These are phyloP conservation scores for Trissolcus basalis DNA, from an alignment of 1,140 invertebrate genomes.

Conservation along the genomic window DNA sequence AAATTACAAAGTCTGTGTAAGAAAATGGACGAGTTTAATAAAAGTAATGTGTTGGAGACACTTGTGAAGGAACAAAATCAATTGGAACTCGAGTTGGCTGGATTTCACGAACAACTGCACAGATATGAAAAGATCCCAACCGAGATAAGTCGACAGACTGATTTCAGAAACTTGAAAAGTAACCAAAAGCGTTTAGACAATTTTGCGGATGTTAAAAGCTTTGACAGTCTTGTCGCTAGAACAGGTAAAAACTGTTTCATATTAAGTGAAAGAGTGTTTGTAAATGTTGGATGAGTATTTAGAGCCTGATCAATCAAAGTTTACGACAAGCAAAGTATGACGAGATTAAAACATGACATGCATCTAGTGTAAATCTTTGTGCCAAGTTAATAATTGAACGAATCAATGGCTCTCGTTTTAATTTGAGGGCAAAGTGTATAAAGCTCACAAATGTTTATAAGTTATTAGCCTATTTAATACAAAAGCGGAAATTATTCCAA, in stretches of 20 bases:
- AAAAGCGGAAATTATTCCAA: too few species aligned
- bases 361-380: too few species aligned
- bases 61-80: conserved; percentile 60
- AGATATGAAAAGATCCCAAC: conserved; percentile 60
- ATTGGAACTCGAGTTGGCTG: conserved; percentile 60
- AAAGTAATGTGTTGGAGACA: conserved; percentile 49
- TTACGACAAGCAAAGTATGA: too few species aligned
- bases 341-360: too few species aligned
- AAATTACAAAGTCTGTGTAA: conserved; percentile 65
- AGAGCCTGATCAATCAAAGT: too few species aligned
- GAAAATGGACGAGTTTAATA: conserved; percentile 68
- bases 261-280: not conserved
- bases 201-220: conserved; percentile 60
- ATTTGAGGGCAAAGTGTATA: not conserved
- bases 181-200: conserved; percentile 16
- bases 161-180: conserved; percentile 20
- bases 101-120: conserved; percentile 55
- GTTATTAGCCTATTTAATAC: not conserved
- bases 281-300: too few species aligned
- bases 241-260: conserved; percentile 62
- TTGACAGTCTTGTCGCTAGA: conserved; percentile 65
- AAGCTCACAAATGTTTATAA: not conserved
- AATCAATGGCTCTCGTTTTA: too few species aligned
- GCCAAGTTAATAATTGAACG: too few species aligned
- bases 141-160: not conserved